Evolutionary conservation across 2,113 vertebrate genomes (phyloP), one percentile per base, ranked within the genome.

Genomic region (Colaptes auratus): DNA sequence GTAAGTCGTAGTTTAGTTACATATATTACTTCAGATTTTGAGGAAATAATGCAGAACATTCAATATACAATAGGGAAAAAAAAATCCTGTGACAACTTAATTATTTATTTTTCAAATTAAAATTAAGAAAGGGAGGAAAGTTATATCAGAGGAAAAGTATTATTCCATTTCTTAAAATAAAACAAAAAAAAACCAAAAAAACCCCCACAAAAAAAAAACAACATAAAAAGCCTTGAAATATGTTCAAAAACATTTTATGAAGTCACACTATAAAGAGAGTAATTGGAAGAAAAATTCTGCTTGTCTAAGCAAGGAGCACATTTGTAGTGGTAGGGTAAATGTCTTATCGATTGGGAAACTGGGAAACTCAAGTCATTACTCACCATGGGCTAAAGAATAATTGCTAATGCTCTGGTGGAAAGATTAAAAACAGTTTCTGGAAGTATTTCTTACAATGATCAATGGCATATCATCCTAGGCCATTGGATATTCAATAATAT

Each of bases 371-470:
- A 98, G 98, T 98, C 98, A 98, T 98, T 98, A 98, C 97, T 98
- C 98, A 98, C 97, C 95, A 97, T 96, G 97, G 98, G 97, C 98
- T 98, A 98, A 98, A 98, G 98, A 98, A 98, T 98, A 98, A 98
- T 98, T 98, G 98, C 98, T 98, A 98, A 98, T 98, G 98, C 97
- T 98, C 97, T 97, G 96, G 98, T 6, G 64, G 97, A 98, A 98
- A 98, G 98, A 98, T 98, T 98, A 98, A 98, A 98, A 98, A 98
- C 98, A 98, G 98, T 98, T 98, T 98, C 98, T 98, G 97, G 98
- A 98, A 98, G 98, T 98, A 98, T 98, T 98, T 98, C 98, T 98
- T 98, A 98, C 97, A 98, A 96, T 98, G 98, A 98, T 98, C 98
- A 98, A 98, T 98, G 98, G 96, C 97, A 97, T 98, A 98, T 98